Percentiles rank a stretch among this genome's conserved stretches.
phyloP scores from a whole-genome alignment of 2,888 invertebrate genomes.

The Ferrisia virgata region DNA sequence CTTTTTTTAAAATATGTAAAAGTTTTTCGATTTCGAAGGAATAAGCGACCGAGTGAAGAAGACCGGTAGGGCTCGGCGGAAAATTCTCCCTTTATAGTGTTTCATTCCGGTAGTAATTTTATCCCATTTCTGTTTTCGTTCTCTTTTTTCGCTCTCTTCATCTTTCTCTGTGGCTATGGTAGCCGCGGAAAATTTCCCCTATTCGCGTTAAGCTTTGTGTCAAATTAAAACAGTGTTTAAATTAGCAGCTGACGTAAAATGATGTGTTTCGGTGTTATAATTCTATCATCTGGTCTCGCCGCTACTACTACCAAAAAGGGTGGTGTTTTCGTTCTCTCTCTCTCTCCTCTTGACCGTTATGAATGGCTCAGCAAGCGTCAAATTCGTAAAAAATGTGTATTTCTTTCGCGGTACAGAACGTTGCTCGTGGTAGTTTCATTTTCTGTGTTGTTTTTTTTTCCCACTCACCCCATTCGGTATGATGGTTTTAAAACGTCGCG shows the following conservation, averaged over 20 bases:
- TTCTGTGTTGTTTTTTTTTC: background rate
- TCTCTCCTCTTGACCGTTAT: background rate
- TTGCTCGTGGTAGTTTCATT: background rate
- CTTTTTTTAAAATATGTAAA: conserved; percentile 13
- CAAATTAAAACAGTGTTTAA: conserved; percentile 30
- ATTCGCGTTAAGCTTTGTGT: background rate
- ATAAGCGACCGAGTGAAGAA: background rate
- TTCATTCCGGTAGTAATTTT: background rate
- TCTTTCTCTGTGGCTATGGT: no score
- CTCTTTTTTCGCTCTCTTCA: no score
- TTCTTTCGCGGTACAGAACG: background rate
- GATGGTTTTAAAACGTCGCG: background rate
- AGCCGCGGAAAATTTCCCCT: background rate
- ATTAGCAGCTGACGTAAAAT: conserved; percentile 29
- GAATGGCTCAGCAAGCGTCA: background rate
- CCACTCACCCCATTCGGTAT: background rate
- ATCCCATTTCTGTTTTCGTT: background rate
- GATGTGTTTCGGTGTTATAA: conserved; percentile 33
- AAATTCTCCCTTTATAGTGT: background rate
- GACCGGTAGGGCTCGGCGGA: background rate
- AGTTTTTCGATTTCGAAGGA: background rate
- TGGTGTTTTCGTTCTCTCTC: background rate
- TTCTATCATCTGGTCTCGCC: conserved; percentile 1
- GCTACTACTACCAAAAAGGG: no score
- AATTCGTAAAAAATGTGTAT: background rate